These are phyloP conservation scores for Hemicrepidius hirtus DNA, from an alignment of 2,888 invertebrate species.

Conservation along the genomic window DNA sequence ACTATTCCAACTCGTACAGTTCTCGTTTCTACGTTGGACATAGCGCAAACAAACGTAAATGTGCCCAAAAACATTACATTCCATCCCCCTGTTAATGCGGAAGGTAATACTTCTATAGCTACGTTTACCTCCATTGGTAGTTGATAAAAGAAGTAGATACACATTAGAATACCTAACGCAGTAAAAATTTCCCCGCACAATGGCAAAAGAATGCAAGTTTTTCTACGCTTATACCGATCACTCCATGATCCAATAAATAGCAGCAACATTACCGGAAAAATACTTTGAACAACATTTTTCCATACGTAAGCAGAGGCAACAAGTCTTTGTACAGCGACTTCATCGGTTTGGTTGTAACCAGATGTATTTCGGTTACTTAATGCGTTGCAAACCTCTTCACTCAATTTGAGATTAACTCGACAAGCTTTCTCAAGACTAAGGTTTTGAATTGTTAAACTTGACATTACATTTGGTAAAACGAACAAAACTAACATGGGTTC, in stretches of 20 bases:
- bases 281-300: conserved; percentile 75
- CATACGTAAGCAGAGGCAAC: conserved; percentile 72
- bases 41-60: conserved; percentile 78
- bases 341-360: conserved; percentile 76
- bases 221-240: conserved; percentile 75
- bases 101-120: conserved; percentile 74
- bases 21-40: conserved; percentile 74
- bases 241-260: conserved; percentile 78
- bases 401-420: conserved; percentile 83
- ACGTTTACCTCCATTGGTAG: conserved; percentile 74
- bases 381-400: conserved; percentile 82
- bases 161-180: conserved; percentile 73
- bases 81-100: conserved; percentile 75
- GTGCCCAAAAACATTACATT: conserved; percentile 75
- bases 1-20: conserved; percentile 78
- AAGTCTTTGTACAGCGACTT: conserved; percentile 65
- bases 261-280: conserved; percentile 75
- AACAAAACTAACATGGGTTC: conserved; percentile 80
- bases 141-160: conserved; percentile 75
- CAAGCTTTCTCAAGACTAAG: conserved; percentile 89
- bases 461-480: conserved; percentile 75
- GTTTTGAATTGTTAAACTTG: conserved; percentile 85
- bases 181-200: conserved; percentile 74
- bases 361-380: conserved; percentile 81
- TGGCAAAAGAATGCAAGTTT: conserved; percentile 76